A percentile compares a stretch with the other conserved stretches of the same genome.
Conservation (phyloP, 2,797 vertebrate genomes). For the Pelochelys cantorii region DNA sequence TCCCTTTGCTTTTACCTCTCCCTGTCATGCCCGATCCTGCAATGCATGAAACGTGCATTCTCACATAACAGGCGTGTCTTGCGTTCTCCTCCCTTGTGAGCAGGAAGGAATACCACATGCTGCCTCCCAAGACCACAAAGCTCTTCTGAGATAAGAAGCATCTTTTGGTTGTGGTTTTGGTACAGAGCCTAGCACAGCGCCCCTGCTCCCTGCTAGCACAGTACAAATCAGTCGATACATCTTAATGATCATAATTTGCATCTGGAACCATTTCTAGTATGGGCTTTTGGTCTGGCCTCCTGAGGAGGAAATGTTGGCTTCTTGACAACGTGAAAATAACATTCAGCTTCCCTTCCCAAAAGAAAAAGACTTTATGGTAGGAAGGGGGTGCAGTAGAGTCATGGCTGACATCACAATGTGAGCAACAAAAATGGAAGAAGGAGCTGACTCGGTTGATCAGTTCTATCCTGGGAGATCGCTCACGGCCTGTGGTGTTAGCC, state of each 20-base stretch:
- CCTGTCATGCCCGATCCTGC: neutral
- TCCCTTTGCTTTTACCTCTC: neutral
- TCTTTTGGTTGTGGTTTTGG: conserved; percentile 32
- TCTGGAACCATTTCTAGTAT: neutral
- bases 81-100: conserved; percentile 26
- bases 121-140: neutral
- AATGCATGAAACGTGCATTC: neutral
- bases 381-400: neutral
- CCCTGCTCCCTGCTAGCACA: neutral
- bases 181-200: neutral
- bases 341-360: neutral
- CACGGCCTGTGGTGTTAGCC: neutral
- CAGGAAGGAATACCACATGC: neutral
- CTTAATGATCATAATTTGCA: neutral
- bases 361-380: neutral
- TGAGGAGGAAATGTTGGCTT: neutral
- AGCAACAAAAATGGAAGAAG: conserved; percentile 18
- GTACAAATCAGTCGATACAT: conserved; percentile 40
- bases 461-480: neutral
- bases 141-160: neutral
- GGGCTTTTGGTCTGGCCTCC: neutral
- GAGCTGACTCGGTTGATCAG: neutral
- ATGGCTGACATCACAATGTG: neutral
- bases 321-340: neutral
- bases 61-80: neutral